Base-by-base conservation (phyloP, 2,888 invertebrate species). In the Cecidostiba fungosa region DNA sequence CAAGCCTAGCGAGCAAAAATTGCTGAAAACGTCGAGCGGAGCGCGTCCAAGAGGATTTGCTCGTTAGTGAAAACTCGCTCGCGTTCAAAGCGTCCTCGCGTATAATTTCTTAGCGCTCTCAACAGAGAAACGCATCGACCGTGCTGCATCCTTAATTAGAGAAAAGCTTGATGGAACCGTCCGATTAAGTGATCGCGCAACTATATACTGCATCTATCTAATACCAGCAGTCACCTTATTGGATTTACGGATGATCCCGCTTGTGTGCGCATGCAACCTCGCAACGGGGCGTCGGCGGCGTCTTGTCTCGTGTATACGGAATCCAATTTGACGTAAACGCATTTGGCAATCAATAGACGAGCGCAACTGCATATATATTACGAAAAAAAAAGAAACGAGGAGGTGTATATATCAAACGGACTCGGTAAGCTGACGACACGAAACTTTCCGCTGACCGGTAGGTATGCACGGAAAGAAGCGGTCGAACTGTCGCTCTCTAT, bases 241-340 rank as follows among this genome's bases (percentile, higher is more conserved):
- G 39, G 72, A 72, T 72, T 43, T 39, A 39, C 39, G 72, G 72
- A 72, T 72, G 12, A 72, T 72, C 72, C 72, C 39, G 39, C 72
- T 72, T 72, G 39, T 32, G 70, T 50, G n/a, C n/a, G 54, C 43
- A 43, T 10, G 54, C 6, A 59, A 59, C 72, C 72, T 72, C 43
- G 39, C 12, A 10, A 12, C n/a, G 39, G 19, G 39, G 72, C 36
- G n/a, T 36, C 39, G 72, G 72, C 70, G n/a, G 36, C 39, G 72
- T 39, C 72, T 39, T 39, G 12, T 12, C 23, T n/a, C 14, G 39
- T 23, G 72, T 36, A n/a, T n/a, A 12, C n/a, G n/a, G 80, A 77
- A 91, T 90, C 89, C 88, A 90, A 90, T 90, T 90, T 89, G 84
- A 87, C 87, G 88, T 89, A 88, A 90, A 90, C 90, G 89, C 89